phyloP scores from a whole-genome alignment of 2,113 vertebrate species.

The Lichenostomus cassidix region DNA sequence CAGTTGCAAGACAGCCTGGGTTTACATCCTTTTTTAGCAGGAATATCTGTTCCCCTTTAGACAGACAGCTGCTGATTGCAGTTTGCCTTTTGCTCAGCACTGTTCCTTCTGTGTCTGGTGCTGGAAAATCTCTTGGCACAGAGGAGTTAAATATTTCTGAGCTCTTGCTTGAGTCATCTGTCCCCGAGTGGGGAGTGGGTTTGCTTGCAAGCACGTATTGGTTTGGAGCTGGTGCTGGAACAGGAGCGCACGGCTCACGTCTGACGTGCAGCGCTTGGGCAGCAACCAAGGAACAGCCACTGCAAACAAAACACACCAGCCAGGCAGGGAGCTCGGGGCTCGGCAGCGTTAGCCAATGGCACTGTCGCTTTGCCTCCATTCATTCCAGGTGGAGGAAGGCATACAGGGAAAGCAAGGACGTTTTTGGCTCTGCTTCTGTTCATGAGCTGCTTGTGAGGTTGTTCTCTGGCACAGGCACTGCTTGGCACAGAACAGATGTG shows the following conservation, averaged over 20 bases:
- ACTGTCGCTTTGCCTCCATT: accelerated
- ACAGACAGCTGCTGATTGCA: neutral
- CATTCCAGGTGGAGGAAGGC: neutral
- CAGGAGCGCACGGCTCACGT: neutral
- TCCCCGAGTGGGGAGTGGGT: neutral
- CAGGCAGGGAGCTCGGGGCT: neutral
- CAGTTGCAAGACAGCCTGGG: neutral
- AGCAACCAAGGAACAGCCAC: neutral
- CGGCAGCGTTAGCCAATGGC: neutral
- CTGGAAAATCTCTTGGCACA: conserved; percentile 8
- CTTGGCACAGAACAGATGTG: neutral
- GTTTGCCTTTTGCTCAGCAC: neutral
- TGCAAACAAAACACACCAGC: neutral
- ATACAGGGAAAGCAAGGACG: accelerated
- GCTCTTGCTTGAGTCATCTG: conserved; percentile 53
- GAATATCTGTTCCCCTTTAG: neutral
- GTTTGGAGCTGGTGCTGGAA: conserved; percentile 46
- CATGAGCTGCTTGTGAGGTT: neutral
- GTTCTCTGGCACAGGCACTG: neutral
- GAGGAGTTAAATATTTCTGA: conserved; percentile 59
- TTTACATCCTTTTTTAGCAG: neutral
- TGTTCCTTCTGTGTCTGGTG: neutral
- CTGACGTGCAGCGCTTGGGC: neutral
- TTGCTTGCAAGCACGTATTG: conserved; percentile 49
- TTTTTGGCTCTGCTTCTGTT: neutral